Evolutionary conservation across 2,888 invertebrate genomes (phyloP).

Genomic region (Palloptera scutellata): DNA sequence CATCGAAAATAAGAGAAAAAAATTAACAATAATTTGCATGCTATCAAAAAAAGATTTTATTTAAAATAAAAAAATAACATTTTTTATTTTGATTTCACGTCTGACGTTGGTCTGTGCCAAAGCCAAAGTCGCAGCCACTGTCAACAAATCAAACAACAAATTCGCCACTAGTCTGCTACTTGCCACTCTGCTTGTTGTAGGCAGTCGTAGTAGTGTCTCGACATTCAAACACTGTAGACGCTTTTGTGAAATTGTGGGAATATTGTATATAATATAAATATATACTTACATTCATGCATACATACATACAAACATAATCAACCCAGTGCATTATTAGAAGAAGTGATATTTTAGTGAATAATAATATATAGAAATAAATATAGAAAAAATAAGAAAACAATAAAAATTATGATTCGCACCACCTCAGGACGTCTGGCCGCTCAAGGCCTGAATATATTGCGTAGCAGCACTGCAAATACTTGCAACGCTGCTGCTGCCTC

Average conservation of each 20-base stretch:
- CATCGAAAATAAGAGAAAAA: slow-evolving; percentile 2
- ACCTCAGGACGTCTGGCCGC: slow-evolving; percentile 42
- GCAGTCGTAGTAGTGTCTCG: slow-evolving; percentile 47
- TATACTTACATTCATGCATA: too few relatives aligned
- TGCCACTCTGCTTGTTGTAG: not conserved
- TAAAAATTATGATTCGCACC: slow-evolving; percentile 47
- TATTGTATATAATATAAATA: too few relatives aligned
- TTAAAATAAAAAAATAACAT: slow-evolving; percentile 3
- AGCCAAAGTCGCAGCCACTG: not conserved
- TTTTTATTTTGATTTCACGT: not conserved
- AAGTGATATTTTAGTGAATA: not conserved
- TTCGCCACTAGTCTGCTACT: too few relatives aligned
- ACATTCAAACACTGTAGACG: slow-evolving; percentile 46
- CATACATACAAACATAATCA: too few relatives aligned
- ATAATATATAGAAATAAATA: not conserved
- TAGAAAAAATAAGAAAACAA: slow-evolving; percentile 1
- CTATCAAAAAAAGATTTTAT: slow-evolving; percentile 2
- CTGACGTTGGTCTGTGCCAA: not conserved
- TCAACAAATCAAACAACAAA: too few relatives aligned
- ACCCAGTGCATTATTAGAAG: slow-evolving; percentile 2
- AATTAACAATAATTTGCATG: not conserved
- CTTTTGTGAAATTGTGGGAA: slow-evolving; percentile 26
- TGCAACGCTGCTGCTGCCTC: not conserved
- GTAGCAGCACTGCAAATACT: slow-evolving; percentile 27
- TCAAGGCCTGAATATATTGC: slow-evolving; percentile 39